phyloP scores from a whole-genome alignment of 1,140 invertebrate species.

The Magallana angulata region DNA sequence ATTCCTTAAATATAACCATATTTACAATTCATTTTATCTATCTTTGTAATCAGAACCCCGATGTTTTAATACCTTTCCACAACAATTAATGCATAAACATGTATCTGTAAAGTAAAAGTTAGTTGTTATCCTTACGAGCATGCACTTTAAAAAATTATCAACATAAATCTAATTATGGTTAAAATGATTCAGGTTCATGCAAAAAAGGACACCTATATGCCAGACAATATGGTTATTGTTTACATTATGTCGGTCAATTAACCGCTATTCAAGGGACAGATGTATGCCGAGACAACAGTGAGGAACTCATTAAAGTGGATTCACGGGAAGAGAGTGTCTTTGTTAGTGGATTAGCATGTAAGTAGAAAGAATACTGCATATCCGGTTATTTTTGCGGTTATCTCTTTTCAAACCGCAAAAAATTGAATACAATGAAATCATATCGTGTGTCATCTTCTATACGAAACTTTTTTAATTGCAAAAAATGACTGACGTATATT shows the following conservation, averaged over 20 bases:
- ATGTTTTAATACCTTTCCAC: too few species aligned
- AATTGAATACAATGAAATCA: too few species aligned
- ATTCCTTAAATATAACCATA: background rate
- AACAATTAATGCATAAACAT: background rate
- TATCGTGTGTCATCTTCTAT: too few species aligned
- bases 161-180: background rate
- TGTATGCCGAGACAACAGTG: background rate
- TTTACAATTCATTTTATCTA: too few species aligned
- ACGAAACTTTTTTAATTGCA: too few species aligned
- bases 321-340: background rate
- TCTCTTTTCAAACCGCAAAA: too few species aligned
- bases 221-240: background rate
- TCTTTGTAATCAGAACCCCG: too few species aligned
- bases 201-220: background rate
- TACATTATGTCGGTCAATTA: background rate
- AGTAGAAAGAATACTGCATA: background rate
- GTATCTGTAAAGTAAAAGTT: background rate
- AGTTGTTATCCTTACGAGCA: background rate
- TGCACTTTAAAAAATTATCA: background rate
- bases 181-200: background rate
- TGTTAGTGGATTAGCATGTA: slow-evolving; percentile 6
- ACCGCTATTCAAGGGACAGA: background rate
- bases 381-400: background rate
- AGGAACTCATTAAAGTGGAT: background rate
- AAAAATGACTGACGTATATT: too few species aligned